These are phyloP conservation scores for Collichthys lucidus DNA, from an alignment of 2,113 vertebrate genomes.

Conservation along the genomic window DNA sequence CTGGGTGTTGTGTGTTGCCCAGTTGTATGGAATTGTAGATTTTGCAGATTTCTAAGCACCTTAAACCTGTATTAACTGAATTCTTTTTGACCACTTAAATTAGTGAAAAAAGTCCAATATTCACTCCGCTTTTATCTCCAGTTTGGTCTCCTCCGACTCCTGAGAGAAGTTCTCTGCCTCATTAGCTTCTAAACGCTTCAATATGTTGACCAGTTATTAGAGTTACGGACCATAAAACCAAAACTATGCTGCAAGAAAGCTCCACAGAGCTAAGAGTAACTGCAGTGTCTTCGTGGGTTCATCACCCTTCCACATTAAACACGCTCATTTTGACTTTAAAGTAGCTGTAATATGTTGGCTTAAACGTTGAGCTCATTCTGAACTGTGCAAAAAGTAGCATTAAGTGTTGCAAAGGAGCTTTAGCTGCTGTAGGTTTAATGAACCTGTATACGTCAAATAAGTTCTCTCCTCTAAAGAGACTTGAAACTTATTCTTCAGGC, in stretches of 20 bases:
- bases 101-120: background rate
- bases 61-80: background rate
- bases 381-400: background rate
- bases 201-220: background rate
- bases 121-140: background rate
- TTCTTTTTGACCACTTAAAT: background rate
- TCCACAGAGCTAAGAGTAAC: background rate
- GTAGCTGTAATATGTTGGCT: background rate
- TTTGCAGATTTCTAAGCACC: background rate
- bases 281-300: background rate
- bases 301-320: background rate
- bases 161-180: background rate
- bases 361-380: background rate
- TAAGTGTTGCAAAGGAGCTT: background rate
- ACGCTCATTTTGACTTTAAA: background rate
- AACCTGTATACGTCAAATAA: conserved; percentile 10
- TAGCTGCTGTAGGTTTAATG: conserved; percentile 4
- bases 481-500: conserved; percentile 14
- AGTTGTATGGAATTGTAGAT: background rate
- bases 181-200: no score
- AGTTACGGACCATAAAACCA: background rate
- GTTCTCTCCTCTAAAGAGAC: background rate
- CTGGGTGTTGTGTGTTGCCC: no score
- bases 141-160: background rate
- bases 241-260: background rate